phyloP scores from a whole-genome alignment of 2,888 invertebrate genomes.

The Sphaeridia pumilis region DNA sequence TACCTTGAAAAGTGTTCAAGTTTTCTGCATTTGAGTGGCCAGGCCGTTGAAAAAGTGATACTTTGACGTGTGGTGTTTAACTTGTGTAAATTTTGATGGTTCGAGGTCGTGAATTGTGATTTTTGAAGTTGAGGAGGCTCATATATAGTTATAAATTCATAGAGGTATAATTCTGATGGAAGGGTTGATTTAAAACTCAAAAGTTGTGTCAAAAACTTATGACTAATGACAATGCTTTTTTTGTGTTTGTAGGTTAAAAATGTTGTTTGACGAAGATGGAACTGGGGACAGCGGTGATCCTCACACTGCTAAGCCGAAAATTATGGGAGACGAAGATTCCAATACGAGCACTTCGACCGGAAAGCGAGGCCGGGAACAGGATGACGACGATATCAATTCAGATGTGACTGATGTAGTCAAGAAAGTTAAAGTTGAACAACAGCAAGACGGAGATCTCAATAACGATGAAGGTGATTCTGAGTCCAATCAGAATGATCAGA shows the following conservation, averaged over 20 bases:
- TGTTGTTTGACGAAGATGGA: slow-evolving; percentile 15
- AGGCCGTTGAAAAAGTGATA: too few species aligned
- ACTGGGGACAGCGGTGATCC: slow-evolving; percentile 1
- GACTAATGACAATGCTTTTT: background rate
- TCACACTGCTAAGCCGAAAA: background rate
- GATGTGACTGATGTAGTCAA: background rate
- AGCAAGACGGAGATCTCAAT: slow-evolving; percentile 14
- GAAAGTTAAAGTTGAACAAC: slow-evolving; percentile 9
- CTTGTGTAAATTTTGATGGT: too few species aligned
- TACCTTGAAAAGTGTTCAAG: too few species aligned
- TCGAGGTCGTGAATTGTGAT: too few species aligned
- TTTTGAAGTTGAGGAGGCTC: too few species aligned
- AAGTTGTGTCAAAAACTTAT: background rate
- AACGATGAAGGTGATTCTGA: slow-evolving; percentile 6
- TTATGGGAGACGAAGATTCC: background rate
- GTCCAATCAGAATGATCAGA: background rate
- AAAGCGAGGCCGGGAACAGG: background rate
- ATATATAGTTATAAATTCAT: background rate
- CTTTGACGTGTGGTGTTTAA: too few species aligned
- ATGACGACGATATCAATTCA: slow-evolving; percentile 1
- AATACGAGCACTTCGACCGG: too few species aligned
- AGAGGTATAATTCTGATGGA: background rate
- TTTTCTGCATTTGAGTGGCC: too few species aligned
- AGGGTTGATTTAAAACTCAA: background rate
- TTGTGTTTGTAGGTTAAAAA: slow-evolving; percentile 3